Evolutionary conservation across 2,797 vertebrate species (phyloP).

Genomic region (Macroramphosus scolopax): DNA sequence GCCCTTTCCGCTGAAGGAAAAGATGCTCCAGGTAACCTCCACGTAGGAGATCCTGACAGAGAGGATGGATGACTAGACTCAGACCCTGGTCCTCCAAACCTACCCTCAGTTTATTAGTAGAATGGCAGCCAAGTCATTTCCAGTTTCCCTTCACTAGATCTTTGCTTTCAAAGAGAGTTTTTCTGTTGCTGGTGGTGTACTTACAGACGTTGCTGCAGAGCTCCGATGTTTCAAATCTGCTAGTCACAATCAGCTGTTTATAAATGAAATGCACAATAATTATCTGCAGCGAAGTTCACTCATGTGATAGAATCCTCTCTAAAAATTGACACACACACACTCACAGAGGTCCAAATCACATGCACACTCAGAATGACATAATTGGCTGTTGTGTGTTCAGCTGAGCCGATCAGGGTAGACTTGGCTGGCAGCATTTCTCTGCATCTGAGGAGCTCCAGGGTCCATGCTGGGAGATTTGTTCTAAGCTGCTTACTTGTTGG

Average conservation of each 20-base stretch:
- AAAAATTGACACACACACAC: slow-evolving; percentile 33
- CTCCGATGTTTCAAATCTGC: slow-evolving; percentile 5
- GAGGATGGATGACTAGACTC: slow-evolving; percentile 33
- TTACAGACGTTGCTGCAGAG: slow-evolving; percentile 10
- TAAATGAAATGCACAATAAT: slow-evolving; percentile 22
- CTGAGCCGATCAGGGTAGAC: slow-evolving; percentile 27
- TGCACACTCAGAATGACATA: slow-evolving; percentile 40
- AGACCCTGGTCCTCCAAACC: slow-evolving; percentile 10
- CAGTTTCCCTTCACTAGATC: slow-evolving; percentile 12
- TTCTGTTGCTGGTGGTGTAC: slow-evolving; percentile 8
- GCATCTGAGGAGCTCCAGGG: slow-evolving; percentile 46
- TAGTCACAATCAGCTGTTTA: slow-evolving; percentile 30
- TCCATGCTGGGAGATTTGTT: slow-evolving; percentile 67
- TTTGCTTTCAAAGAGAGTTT: not conserved
- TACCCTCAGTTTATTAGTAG: slow-evolving; percentile 12
- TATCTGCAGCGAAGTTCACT: slow-evolving; percentile 44
- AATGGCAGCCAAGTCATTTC: slow-evolving; percentile 14
- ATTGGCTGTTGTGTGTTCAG: slow-evolving; percentile 50
- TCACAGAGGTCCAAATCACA: slow-evolving; percentile 30
- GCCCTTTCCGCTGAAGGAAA: slow-evolving; percentile 86
- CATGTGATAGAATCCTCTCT: slow-evolving; percentile 31
- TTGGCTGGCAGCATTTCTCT: slow-evolving; percentile 33
- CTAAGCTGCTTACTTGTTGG: slow-evolving; percentile 76
- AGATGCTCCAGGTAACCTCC: slow-evolving; percentile 87
- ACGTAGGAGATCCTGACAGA: slow-evolving; percentile 55